Percentiles rank a stretch among this genome's conserved stretches.
phyloP scores from a whole-genome alignment of 2,113 vertebrate genomes.

The Vicugna pacos region DNA sequence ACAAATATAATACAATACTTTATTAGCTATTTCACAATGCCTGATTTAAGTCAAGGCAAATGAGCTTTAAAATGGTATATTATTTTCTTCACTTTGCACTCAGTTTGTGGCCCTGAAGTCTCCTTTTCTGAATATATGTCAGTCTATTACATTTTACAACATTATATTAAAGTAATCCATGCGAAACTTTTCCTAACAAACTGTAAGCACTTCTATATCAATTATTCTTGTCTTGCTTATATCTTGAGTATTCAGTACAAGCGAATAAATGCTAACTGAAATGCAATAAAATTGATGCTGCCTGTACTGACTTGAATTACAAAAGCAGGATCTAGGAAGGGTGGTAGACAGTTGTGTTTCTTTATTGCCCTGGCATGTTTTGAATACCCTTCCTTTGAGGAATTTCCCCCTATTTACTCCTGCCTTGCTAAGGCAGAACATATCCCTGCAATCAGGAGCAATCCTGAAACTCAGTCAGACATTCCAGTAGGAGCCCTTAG shows the following conservation, averaged over 20 bases:
- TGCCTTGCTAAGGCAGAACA: background rate
- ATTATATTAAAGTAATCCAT: slow-evolving; percentile 3
- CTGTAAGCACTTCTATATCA: background rate
- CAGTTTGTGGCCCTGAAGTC: background rate
- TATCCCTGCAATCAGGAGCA: background rate
- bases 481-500: background rate
- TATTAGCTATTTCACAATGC: background rate
- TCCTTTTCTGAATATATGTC: background rate
- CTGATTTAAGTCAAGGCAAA: background rate
- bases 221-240: background rate
- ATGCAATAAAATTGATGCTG: background rate
- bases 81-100: background rate
- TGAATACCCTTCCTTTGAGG: background rate
- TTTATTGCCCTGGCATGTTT: background rate
- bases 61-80: background rate
- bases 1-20: background rate
- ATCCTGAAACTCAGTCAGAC: background rate
- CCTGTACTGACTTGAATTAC: background rate
- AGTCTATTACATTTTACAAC: background rate
- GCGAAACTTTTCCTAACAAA: slow-evolving; percentile 28
- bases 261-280: background rate
- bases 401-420: background rate
- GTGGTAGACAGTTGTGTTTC: background rate
- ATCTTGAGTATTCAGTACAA: background rate
- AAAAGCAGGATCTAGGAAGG: background rate